phyloP scores from a whole-genome alignment of 2,888 invertebrate genomes.

The Psylliodes chrysocephalus region DNA sequence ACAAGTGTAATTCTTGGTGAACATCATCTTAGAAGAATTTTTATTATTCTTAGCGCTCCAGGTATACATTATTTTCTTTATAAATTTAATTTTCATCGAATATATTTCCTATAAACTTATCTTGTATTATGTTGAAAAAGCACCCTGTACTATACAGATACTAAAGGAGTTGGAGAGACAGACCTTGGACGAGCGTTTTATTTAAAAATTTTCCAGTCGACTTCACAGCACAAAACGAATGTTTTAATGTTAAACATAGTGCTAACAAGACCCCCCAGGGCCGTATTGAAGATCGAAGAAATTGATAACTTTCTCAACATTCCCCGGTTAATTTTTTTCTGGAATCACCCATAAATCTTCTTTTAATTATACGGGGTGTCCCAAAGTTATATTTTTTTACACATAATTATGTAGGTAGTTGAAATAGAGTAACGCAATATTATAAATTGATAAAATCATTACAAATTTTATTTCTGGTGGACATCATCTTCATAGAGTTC shows the following conservation, averaged over 20 bases:
- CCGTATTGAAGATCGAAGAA: conserved; percentile 33
- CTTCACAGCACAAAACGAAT: conserved; percentile 33
- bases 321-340: conserved; percentile 23
- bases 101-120: too few species aligned
- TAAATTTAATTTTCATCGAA: too few species aligned
- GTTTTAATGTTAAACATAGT: conserved; percentile 37
- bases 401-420: too few species aligned
- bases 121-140: too few species aligned
- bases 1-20: too few species aligned
- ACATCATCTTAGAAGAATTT: too few species aligned
- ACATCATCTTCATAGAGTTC: too few species aligned
- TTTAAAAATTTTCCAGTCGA: conserved; percentile 34
- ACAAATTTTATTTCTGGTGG: too few species aligned
- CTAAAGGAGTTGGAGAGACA: background rate
- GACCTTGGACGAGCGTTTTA: conserved; percentile 31
- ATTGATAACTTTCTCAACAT: conserved; percentile 38
- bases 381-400: background rate
- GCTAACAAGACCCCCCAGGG: conserved; percentile 38
- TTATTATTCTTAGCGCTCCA: too few species aligned
- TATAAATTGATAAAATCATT: too few species aligned
- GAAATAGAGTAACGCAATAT: too few species aligned
- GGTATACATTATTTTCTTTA: too few species aligned
- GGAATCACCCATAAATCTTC: conserved; percentile 28
- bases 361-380: conserved; percentile 2
- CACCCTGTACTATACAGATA: background rate